Base-by-base conservation (phyloP, 2,113 vertebrate species). In the Corynorhinus townsendii region DNA sequence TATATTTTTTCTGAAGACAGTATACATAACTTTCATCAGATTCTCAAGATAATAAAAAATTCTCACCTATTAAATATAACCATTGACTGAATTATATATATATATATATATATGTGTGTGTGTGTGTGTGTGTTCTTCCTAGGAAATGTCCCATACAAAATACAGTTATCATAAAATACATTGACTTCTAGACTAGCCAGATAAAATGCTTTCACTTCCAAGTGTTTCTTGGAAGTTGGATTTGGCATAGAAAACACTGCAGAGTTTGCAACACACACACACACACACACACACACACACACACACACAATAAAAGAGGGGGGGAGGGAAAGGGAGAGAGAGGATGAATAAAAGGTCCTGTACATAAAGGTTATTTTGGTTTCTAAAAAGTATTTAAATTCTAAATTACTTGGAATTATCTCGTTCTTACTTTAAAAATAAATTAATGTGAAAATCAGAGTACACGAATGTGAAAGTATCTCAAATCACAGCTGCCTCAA, bases 401-500 rank as follows among this genome's bases (percentile, higher is more conserved):
- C 38, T 86, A 82, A 69, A 90, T 76, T 73, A 85, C 22, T 71
- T 79, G 52, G 33, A 91, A 69, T 79, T 71, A 89, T 28, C 72
- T 81, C 91, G 84, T 54, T 80, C 43, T 80, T 92, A 93, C 33
- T 52, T 85, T 11, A 80, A 93, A 91, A 95, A 89, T 62, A 30
- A 71, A 83, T 82, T 73, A 92, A 89, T 69, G 15, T 64, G 26
- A 17, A 87, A 81, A 73, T 90, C 62, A 92, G 93, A 90, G 43
- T 38, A 69, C 22, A 83, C 86, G 43, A 96, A 45, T 80, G n/a
- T 94, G 87, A 91, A 24, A 81, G 28, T 54, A 12, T 81, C 52
- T 82, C 77, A 90, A 90, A 95, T 73, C 92, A 84, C 90, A 96
- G 92, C 95, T 95, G 71, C 75, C 54, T 96, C 90, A 75, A 76